Evolutionary conservation across 2,797 vertebrate genomes (phyloP).

Genomic region (Lithobates sylvaticus): DNA sequence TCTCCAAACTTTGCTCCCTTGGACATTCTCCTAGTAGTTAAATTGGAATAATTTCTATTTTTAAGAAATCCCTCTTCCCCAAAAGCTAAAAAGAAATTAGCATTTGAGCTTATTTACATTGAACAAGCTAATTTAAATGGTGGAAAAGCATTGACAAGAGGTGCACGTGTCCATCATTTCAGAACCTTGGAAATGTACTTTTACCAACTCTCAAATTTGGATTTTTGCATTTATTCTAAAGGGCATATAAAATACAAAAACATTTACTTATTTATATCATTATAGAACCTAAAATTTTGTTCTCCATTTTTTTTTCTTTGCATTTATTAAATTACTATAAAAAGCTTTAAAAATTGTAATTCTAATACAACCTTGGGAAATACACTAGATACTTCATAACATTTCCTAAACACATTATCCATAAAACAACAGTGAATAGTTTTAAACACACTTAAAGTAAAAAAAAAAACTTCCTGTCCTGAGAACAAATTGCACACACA

Average conservation of each 20-base stretch:
- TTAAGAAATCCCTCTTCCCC: conserved; percentile 34
- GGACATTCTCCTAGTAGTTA: conserved; percentile 30
- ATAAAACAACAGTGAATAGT: neutral
- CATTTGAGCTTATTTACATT: conserved; percentile 44
- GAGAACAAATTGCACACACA: too few species aligned
- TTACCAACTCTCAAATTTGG: neutral
- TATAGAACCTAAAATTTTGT: neutral
- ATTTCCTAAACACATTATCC: neutral
- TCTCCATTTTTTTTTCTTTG: neutral
- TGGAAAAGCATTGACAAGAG: neutral
- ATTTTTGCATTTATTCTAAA: neutral
- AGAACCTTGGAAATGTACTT: neutral
- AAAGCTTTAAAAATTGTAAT: too few species aligned
- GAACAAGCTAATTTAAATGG: neutral
- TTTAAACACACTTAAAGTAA: too few species aligned
- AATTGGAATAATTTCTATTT: conserved; percentile 53
- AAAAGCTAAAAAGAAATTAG: conserved; percentile 29
- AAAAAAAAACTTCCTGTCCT: too few species aligned
- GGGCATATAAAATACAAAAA: neutral
- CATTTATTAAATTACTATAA: neutral
- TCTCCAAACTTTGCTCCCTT: conserved; percentile 27
- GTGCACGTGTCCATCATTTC: conserved; percentile 30
- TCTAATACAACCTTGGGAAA: too few species aligned
- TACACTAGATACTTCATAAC: neutral
- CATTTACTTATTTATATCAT: neutral